Base-by-base conservation (phyloP, 2,113 vertebrate species). In the Noctilio leporinus region DNA sequence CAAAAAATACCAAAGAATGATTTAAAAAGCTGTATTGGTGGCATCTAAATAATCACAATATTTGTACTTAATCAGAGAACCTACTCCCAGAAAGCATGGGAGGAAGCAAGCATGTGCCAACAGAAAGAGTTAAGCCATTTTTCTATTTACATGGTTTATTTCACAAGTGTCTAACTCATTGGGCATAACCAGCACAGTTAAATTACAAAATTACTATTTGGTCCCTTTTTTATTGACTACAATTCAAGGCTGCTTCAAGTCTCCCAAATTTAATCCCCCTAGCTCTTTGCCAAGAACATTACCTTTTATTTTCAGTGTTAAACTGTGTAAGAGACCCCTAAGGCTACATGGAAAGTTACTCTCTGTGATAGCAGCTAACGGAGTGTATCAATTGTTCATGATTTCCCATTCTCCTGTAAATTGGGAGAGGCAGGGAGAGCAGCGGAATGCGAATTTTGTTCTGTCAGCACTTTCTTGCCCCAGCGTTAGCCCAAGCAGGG, bases 301-400 rank as follows among this genome's bases (percentile, higher is more conserved):
- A 98, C 98, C 97, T 98, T 98, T 99, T 98, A 98, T 98, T 99
- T 98, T 98, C 98, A 96, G 98, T 98, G 98, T 99, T 99, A 99
- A 99, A 99, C 98, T 98, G 98, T 98, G 97, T 97, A 98, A 98
- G 98, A 98, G 98, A 98, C 98, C 98, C 99, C 98, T 98, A 98
- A 98, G 98, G 99, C 98, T 98, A 98, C 98, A 98, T 98, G 98
- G 97, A 98, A 99, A 98, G 98, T 98, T 98, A 98, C 98, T 97
- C 97, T 97, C 98, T 97, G 96, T 98, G 99, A 99, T 98, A 98
- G 99, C 98, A 98, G 98, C 98, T 99, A 99, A 99, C 98, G 98
- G 98, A 99, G 98, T 98, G 98, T 99, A 98, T 99, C 99, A 99
- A 97, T 99, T 99, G 98, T 98, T 99, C 98, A 98, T 98, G 98